Conservation (phyloP, 2,797 vertebrate genomes). For the Sternarchorhynchus goeldii region DNA sequence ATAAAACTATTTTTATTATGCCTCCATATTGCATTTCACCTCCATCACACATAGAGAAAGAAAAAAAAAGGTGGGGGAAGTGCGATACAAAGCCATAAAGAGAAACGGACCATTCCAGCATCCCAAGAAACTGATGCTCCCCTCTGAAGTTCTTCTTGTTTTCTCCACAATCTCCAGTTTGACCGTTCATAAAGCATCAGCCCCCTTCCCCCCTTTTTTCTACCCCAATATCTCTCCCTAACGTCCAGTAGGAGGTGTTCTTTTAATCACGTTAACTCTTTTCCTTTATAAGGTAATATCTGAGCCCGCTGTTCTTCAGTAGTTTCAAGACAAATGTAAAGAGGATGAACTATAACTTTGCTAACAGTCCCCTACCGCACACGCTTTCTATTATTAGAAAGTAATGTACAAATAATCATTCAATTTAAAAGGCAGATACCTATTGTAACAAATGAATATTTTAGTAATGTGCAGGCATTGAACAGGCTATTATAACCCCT, state of each 20-base stretch:
- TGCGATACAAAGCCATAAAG: not conserved
- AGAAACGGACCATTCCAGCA: not conserved
- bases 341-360: constrained; percentile 29
- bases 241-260: constrained; percentile 9
- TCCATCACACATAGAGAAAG: constrained; percentile 3
- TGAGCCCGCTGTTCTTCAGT: constrained; percentile 12
- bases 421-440: no score
- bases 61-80: not conserved
- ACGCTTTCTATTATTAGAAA: constrained; percentile 15
- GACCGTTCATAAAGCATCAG: not conserved
- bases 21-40: constrained; percentile 33
- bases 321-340: constrained; percentile 6
- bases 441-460: no score
- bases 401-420: no score
- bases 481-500: no score
- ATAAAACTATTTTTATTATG: constrained; percentile 30
- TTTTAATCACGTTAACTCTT: constrained; percentile 18
- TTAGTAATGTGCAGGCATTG: no score
- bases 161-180: not conserved
- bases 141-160: not conserved
- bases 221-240: constrained; percentile 41
- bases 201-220: constrained; percentile 9
- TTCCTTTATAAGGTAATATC: constrained; percentile 7
- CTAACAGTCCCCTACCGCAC: constrained; percentile 52
- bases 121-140: constrained; percentile 18